phyloP scores from a whole-genome alignment of 2,888 invertebrate genomes.

The Agrypnus murinus region DNA sequence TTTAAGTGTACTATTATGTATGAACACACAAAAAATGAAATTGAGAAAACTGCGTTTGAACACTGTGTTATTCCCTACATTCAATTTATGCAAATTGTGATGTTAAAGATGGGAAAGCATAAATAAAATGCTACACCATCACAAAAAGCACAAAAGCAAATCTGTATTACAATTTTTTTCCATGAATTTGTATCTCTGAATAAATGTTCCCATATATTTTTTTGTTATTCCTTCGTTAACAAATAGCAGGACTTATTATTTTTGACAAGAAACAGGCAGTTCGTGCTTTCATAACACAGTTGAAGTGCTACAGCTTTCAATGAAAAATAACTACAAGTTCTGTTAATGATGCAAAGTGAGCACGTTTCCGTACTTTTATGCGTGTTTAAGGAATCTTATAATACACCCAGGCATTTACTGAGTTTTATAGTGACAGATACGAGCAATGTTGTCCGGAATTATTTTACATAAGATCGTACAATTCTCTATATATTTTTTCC shows the following conservation, averaged over 20 bases:
- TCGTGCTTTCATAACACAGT: not conserved
- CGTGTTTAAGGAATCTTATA: slow-evolving; percentile 34
- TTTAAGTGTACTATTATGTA: no score
- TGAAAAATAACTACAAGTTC: slow-evolving; percentile 25
- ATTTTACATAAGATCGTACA: slow-evolving; percentile 20
- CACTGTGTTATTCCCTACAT: no score
- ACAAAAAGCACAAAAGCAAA: no score
- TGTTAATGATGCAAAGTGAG: slow-evolving; percentile 27
- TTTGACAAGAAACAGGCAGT: slow-evolving; percentile 8
- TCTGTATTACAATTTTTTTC: no score
- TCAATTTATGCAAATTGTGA: no score
- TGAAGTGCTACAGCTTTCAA: slow-evolving; percentile 1
- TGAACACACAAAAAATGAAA: no score
- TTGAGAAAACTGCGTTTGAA: no score
- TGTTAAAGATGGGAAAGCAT: no score
- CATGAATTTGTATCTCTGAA: no score
- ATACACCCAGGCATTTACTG: slow-evolving; percentile 31
- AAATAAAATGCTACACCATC: no score
- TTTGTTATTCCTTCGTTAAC: not conserved
- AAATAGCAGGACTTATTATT: slow-evolving; percentile 1
- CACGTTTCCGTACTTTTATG: slow-evolving; percentile 30
- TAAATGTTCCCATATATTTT: no score
- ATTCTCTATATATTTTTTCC: slow-evolving; percentile 2
- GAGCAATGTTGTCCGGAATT: slow-evolving; percentile 33
- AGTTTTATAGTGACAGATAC: slow-evolving; percentile 36